Evolutionary conservation across 2,888 invertebrate genomes (phyloP).

Genomic region (Ptilodon capucinus): DNA sequence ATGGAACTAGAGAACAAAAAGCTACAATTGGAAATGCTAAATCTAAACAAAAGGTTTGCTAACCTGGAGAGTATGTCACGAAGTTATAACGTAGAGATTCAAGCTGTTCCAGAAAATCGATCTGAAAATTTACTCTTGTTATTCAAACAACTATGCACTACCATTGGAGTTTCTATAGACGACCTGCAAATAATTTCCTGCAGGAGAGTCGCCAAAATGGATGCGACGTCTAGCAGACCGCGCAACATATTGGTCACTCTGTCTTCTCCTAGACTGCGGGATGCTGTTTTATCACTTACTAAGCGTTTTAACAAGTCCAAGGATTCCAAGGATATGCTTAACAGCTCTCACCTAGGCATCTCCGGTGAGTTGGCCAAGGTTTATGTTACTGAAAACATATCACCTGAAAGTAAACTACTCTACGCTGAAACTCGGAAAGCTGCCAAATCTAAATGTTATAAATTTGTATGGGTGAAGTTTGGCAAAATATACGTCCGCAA

Average conservation of each 20-base stretch:
- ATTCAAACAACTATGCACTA: background rate
- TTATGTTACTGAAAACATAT: background rate
- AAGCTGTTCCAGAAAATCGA: conserved; percentile 4
- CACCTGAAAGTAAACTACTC: background rate
- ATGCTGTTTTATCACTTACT: background rate
- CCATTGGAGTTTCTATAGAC: background rate
- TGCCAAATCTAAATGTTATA: background rate
- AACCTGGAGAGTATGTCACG: no score
- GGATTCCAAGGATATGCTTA: background rate
- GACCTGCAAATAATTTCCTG: background rate
- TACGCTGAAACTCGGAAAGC: background rate
- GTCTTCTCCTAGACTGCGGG: background rate
- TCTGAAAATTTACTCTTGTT: background rate
- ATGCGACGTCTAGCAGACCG: background rate
- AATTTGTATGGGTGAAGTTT: background rate
- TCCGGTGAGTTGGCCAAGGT: background rate
- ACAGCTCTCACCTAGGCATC: background rate
- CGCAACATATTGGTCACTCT: background rate
- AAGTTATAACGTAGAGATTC: conserved; percentile 6
- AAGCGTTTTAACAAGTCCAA: background rate
- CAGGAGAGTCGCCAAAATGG: background rate
- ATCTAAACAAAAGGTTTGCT: no score
- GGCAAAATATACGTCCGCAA: background rate
- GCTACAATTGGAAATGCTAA: no score
- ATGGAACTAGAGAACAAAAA: no score